phyloP scores from a whole-genome alignment of 2,797 vertebrate species.

The Tapera naevia region DNA sequence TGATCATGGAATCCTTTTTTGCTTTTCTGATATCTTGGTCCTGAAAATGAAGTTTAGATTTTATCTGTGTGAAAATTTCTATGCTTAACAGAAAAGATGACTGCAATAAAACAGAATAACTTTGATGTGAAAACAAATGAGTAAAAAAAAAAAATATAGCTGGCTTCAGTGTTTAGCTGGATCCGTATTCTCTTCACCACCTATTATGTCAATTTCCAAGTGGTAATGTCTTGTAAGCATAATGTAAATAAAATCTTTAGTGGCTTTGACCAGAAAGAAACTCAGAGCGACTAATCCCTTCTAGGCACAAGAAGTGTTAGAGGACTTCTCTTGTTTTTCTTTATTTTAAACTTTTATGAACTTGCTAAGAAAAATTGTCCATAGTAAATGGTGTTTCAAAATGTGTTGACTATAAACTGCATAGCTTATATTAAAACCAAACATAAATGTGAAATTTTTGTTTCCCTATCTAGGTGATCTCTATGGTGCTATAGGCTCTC shows the following conservation, averaged over 20 bases:
- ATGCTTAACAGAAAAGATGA: neutral
- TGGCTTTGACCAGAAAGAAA: neutral
- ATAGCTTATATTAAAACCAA: neutral
- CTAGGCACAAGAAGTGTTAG: neutral
- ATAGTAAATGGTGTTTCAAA: neutral
- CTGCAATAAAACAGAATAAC: neutral
- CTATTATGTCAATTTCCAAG: neutral
- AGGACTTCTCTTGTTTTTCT: neutral
- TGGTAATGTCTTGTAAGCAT: neutral
- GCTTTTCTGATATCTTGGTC: neutral
- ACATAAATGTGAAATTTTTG: neutral
- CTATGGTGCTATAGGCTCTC: conserved; percentile 86
- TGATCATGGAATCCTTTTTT: neutral
- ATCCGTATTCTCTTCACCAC: neutral
- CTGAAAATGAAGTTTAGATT: neutral
- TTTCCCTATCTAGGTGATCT: conserved; percentile 78
- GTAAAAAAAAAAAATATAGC: neutral
- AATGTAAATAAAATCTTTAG: neutral
- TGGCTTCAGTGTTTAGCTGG: neutral
- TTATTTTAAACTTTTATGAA: neutral
- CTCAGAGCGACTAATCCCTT: neutral
- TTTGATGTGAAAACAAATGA: neutral
- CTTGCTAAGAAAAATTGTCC: neutral
- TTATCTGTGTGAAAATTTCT: neutral
- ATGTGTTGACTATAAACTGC: neutral